A percentile compares a stretch with the other conserved stretches of the same genome.
Evolutionary conservation across 1,140 invertebrate genomes (phyloP).

Genomic region (Bombyx mori): ASM3026992v2 NC_085124.1:15490001-15490500

Average conservation of each 20-base stretch:
- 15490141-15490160: not conserved
- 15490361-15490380: no score
- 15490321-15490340: no score
- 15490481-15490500: no score
- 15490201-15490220: slow-evolving; percentile 79
- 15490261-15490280: slow-evolving; percentile 79
- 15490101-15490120: slow-evolving; percentile 86
- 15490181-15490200: slow-evolving; percentile 75
- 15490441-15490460: no score
- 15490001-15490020: slow-evolving; percentile 93
- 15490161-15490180: slow-evolving; percentile 22
- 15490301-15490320: slow-evolving; percentile 34
- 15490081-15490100: slow-evolving; percentile 87
- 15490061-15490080: slow-evolving; percentile 88
- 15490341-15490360: no score
- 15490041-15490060: slow-evolving; percentile 88
- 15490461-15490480: no score
- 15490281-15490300: slow-evolving; percentile 77
- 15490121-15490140: slow-evolving; percentile 71
- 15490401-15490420: no score
- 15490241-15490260: slow-evolving; percentile 81
- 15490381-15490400: no score
- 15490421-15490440: no score
- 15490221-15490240: slow-evolving; percentile 79
- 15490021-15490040: slow-evolving; percentile 97